Evolutionary conservation across 2,888 invertebrate species (phyloP).

Genomic region (Linnaemya vulpina): DNA sequence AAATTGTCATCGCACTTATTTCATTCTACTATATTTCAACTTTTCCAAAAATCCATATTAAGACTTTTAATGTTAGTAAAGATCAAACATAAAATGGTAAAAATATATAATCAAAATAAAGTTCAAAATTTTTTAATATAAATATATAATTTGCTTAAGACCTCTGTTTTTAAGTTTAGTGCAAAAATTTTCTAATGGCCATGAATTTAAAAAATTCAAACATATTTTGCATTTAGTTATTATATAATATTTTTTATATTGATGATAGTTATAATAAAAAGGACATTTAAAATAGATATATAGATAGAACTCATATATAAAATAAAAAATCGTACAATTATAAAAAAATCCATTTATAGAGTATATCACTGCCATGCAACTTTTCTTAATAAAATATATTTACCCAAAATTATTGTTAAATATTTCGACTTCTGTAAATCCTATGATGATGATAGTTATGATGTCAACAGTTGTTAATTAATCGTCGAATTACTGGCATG

Average conservation of each 20-base stretch:
- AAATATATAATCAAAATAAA: too few species aligned
- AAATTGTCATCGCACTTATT: not conserved
- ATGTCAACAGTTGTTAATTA: constrained; percentile 28
- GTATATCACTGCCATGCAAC: constrained; percentile 65
- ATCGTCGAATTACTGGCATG: constrained; percentile 48
- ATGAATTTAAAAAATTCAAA: constrained; percentile 32
- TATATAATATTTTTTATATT: constrained; percentile 56
- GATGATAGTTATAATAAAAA: constrained; percentile 41
- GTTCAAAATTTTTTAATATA: too few species aligned
- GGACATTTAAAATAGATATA: constrained; percentile 46
- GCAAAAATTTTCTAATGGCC: constrained; percentile 23
- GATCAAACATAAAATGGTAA: not conserved
- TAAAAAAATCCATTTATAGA: constrained; percentile 50
- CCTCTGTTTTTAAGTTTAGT: not conserved
- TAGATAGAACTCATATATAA: constrained; percentile 53
- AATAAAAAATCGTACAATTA: constrained; percentile 53
- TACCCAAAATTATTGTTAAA: constrained; percentile 53
- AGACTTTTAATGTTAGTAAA: not conserved
- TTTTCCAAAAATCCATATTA: constrained; percentile 20
- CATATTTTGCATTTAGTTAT: constrained; percentile 27
- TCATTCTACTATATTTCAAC: not conserved
- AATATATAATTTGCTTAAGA: constrained; percentile 3
- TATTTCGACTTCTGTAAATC: constrained; percentile 19
- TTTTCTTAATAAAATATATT: constrained; percentile 64
- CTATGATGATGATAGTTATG: constrained; percentile 17